phyloP scores from a whole-genome alignment of 2,888 invertebrate genomes.

The Cremastinae sp. region DNA sequence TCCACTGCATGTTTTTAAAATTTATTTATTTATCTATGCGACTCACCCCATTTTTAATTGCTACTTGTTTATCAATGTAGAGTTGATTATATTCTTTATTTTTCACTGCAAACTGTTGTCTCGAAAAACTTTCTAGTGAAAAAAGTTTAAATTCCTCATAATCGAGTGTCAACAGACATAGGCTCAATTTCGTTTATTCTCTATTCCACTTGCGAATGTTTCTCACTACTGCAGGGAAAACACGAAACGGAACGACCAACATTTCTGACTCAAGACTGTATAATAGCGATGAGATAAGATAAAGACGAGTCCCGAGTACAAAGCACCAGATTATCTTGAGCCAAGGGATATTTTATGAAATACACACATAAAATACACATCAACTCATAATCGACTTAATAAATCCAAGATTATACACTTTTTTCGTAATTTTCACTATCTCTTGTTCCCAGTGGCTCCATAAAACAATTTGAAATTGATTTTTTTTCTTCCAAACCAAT shows the following conservation, averaged over 20 bases:
- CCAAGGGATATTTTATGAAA: slow-evolving; percentile 25
- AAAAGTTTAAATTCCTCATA: too few relatives aligned
- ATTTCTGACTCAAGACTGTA: slow-evolving; percentile 8
- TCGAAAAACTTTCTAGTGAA: background rate
- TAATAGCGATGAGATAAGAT: slow-evolving; percentile 55
- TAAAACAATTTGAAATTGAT: too few relatives aligned
- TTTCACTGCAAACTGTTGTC: too few relatives aligned
- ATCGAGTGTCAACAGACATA: too few relatives aligned
- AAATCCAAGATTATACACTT: background rate
- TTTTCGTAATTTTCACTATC: background rate
- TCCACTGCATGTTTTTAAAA: too few relatives aligned
- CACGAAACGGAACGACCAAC: slow-evolving; percentile 44
- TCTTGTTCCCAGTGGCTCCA: too few relatives aligned
- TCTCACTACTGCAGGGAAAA: slow-evolving; percentile 33
- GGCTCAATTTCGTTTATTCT: background rate
- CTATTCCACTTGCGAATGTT: slow-evolving; percentile 12
- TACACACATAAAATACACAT: slow-evolving; percentile 18
- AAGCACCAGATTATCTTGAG: slow-evolving; percentile 54
- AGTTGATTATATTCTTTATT: too few relatives aligned
- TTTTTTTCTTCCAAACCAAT: background rate
- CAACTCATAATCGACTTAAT: background rate
- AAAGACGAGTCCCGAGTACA: slow-evolving; percentile 34
- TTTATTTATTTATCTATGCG: too few relatives aligned
- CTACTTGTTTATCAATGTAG: too few relatives aligned
- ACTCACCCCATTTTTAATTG: too few relatives aligned